phyloP scores from a whole-genome alignment of 2,888 invertebrate species.

The Morpho helenor region DNA sequence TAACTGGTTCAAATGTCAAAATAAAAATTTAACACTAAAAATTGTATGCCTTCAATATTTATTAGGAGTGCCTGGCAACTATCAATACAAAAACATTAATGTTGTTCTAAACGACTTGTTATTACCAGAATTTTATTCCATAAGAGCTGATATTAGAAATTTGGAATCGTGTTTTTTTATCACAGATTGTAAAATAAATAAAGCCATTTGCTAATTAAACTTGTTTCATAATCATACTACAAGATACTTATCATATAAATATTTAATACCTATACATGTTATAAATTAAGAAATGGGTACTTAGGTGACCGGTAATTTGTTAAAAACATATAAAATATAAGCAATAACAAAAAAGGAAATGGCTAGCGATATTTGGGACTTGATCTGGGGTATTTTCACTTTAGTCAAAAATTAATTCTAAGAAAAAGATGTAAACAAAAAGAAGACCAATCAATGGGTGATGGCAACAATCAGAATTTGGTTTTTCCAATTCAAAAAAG shows the following conservation, averaged over 20 bases:
- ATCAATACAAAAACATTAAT: constrained; percentile 1
- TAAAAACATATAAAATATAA: too few relatives aligned
- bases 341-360: too few relatives aligned
- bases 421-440: too few relatives aligned
- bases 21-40: constrained; percentile 12
- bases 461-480: too few relatives aligned
- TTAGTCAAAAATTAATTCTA: too few relatives aligned
- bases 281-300: too few relatives aligned
- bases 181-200: constrained; percentile 4
- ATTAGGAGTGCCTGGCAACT: constrained; percentile 10
- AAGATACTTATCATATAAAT: constrained; percentile 1
- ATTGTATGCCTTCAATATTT: background rate
- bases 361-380: too few relatives aligned
- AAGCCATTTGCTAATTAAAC: background rate
- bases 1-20: constrained; percentile 11
- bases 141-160: background rate
- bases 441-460: too few relatives aligned
- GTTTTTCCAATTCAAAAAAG: too few relatives aligned
- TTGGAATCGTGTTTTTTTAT: background rate
- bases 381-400: too few relatives aligned
- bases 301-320: too few relatives aligned
- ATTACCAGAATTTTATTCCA: background rate
- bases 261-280: background rate
- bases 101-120: background rate
- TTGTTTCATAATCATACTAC: constrained; percentile 3